phyloP scores from a whole-genome alignment of 2,797 vertebrate species.

The Premnoplex brunnescens region DNA sequence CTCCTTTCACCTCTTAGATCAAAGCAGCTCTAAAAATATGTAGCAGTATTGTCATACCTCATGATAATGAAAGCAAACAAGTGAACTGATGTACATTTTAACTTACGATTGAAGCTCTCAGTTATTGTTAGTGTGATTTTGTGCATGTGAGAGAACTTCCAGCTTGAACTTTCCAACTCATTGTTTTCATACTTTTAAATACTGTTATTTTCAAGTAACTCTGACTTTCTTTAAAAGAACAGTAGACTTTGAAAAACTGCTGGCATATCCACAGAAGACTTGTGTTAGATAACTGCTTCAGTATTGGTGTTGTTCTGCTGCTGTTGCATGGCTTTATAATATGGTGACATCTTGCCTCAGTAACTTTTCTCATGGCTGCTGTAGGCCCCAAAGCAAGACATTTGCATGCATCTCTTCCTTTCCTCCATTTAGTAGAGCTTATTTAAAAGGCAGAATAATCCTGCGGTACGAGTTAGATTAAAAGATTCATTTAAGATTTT shows the following conservation, averaged over 20 bases:
- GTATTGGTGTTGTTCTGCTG: background rate
- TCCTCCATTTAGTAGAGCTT: background rate
- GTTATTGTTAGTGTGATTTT: background rate
- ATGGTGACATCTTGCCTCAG: background rate
- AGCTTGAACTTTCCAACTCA: background rate
- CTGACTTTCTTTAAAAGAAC: background rate
- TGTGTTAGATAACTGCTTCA: background rate
- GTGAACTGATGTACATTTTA: background rate
- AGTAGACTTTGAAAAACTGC: background rate
- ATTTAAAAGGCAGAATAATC: background rate
- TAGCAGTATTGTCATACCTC: background rate
- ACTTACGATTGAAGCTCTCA: background rate
- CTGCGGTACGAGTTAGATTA: background rate
- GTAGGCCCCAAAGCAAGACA: background rate
- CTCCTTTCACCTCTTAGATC: slow-evolving; percentile 16
- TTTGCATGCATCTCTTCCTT: background rate
- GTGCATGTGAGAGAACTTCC: background rate
- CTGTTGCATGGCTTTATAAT: background rate
- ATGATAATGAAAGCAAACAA: background rate
- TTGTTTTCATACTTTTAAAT: background rate
- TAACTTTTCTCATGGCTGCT: background rate
- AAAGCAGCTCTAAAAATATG: slow-evolving; percentile 6
- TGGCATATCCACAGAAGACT: background rate
- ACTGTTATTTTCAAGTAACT: background rate
- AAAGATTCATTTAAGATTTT: background rate